Percentiles rank a stretch among this genome's conserved stretches.
These are phyloP conservation scores for Caenorhabditis sp. DNA, from an alignment of 2,888 invertebrate genomes.

Conservation along the genomic window DNA sequence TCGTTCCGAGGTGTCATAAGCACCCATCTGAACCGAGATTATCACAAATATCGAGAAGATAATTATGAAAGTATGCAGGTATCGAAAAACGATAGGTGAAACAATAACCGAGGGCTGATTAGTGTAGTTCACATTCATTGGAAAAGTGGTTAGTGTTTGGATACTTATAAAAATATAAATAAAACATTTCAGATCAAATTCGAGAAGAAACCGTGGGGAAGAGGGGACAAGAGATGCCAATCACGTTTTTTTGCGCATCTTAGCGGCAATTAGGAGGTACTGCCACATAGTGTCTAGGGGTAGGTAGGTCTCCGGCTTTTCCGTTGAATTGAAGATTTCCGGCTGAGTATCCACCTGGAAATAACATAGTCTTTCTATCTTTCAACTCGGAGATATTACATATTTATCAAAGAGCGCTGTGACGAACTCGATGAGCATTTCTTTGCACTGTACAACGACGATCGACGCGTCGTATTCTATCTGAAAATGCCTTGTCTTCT, in stretches of 20 bases:
- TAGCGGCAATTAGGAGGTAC: slow-evolving; percentile 64
- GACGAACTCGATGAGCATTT: slow-evolving; percentile 67
- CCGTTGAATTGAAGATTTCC: slow-evolving; percentile 60
- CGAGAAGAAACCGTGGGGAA: slow-evolving; percentile 1
- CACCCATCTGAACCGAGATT: slow-evolving; percentile 20
- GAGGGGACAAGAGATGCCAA: not conserved
- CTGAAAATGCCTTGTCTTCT: no score
- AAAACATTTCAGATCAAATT: not conserved
- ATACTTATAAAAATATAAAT: no score
- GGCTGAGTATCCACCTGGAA: slow-evolving; percentile 34
- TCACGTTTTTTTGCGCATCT: slow-evolving; percentile 62
- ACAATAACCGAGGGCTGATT: no score
- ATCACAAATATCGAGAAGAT: no score
- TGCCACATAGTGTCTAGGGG: slow-evolving; percentile 73
- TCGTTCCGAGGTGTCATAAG: slow-evolving; percentile 27
- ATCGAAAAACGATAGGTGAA: slow-evolving; percentile 3
- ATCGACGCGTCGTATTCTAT: slow-evolving; percentile 70
- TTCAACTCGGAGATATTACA: no score
- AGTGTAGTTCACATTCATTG: no score
- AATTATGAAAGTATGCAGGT: not conserved
- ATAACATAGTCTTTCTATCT: no score
- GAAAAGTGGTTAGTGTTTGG: no score
- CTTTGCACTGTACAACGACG: slow-evolving; percentile 60
- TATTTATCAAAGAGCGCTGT: slow-evolving; percentile 62
- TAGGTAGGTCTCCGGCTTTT: slow-evolving; percentile 66